These are phyloP conservation scores for Aelia acuminata DNA, from an alignment of 2,888 invertebrate genomes.

Conservation along the genomic window DNA sequence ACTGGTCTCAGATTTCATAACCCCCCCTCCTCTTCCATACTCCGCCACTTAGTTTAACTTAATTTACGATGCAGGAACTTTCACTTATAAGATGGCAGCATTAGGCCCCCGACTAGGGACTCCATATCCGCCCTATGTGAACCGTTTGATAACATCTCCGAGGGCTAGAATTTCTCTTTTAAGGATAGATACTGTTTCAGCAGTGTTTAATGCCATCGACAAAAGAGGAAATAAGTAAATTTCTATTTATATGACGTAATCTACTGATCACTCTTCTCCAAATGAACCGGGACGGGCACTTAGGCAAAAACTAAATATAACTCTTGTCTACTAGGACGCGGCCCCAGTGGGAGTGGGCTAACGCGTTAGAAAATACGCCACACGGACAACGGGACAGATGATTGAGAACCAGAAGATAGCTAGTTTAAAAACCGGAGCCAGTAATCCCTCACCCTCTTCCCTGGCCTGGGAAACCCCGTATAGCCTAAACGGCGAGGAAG, in stretches of 20 bases:
- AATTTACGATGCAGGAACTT: conserved; percentile 48
- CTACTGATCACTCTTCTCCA: too few relatives aligned
- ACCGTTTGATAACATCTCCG: conserved; percentile 8
- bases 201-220: neutral
- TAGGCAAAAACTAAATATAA: too few relatives aligned
- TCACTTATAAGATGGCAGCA: conserved; percentile 36
- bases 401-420: too few relatives aligned
- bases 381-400: too few relatives aligned
- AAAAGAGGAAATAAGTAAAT: neutral
- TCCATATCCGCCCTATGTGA: conserved; percentile 21
- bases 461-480: too few relatives aligned
- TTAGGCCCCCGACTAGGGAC: conserved; percentile 11
- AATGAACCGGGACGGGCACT: too few relatives aligned
- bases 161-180: conserved; percentile 11
- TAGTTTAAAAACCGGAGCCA: too few relatives aligned
- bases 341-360: too few relatives aligned
- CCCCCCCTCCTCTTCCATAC: conserved; percentile 10
- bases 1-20: conserved; percentile 34
- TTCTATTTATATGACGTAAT: neutral
- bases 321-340: too few relatives aligned
- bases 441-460: too few relatives aligned
- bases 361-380: too few relatives aligned
- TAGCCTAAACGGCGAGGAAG: too few relatives aligned
- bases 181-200: neutral
- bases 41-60: conserved; percentile 48